These are phyloP conservation scores for Teleiodes luculella DNA, from an alignment of 2,888 invertebrate species.

Conservation along the genomic window DNA sequence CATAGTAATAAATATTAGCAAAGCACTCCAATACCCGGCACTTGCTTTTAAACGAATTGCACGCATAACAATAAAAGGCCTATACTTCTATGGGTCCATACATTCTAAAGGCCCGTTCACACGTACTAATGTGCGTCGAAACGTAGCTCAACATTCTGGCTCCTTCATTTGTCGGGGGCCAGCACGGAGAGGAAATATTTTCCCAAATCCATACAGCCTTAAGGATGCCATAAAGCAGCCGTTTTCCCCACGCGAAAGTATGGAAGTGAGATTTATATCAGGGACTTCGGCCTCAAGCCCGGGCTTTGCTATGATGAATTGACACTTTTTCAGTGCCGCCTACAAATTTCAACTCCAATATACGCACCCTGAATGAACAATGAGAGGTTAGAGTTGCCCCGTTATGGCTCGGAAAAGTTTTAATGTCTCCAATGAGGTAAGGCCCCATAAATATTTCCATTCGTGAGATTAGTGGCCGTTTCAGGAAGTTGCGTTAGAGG, in stretches of 20 bases:
- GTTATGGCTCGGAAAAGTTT: conserved; percentile 69
- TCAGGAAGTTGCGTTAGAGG: conserved; percentile 49
- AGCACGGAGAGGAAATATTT: conserved; percentile 78
- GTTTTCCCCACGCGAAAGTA: conserved; percentile 77
- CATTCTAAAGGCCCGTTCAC: conserved; percentile 59
- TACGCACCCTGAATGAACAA: conserved; percentile 75
- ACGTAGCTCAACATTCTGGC: conserved; percentile 19
- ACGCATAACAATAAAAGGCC: conserved; percentile 75
- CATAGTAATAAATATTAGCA: conserved; percentile 72
- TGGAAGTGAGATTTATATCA: conserved; percentile 77
- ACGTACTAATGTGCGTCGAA: conserved; percentile 70
- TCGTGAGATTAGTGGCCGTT: conserved; percentile 64
- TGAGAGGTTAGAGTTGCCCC: conserved; percentile 63
- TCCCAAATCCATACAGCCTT: conserved; percentile 80
- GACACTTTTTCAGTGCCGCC: conserved; percentile 75
- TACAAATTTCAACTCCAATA: conserved; percentile 75
- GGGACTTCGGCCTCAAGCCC: conserved; percentile 73
- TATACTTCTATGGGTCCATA: conserved; percentile 32
- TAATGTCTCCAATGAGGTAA: conserved; percentile 74
- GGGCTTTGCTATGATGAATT: conserved; percentile 77
- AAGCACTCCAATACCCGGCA: conserved; percentile 69
- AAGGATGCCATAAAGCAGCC: conserved; percentile 79
- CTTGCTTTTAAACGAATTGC: conserved; percentile 78
- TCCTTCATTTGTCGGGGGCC: conserved; percentile 76
- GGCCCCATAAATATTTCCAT: conserved; percentile 65